Evolutionary conservation across 2,888 invertebrate genomes (phyloP).

Genomic region (Bursaphelenchus okinawaensis): DNA sequence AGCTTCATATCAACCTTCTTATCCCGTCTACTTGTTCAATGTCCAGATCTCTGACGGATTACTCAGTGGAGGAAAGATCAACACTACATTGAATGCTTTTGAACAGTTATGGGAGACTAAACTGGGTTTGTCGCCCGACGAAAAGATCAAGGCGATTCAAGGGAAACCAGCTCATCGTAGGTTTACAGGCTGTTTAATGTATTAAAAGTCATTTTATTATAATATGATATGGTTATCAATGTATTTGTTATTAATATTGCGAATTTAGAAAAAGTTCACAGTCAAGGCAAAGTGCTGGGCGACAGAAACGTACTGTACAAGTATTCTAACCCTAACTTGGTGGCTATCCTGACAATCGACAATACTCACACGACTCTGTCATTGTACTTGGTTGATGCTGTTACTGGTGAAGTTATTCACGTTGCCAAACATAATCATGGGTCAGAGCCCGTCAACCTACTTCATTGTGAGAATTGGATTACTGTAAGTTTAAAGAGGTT

Average conservation of each 20-base stretch:
- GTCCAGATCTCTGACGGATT: slow-evolving; percentile 24
- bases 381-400: slow-evolving; percentile 69
- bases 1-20: slow-evolving; percentile 20
- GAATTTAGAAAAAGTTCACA: slow-evolving; percentile 66
- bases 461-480: slow-evolving; percentile 94
- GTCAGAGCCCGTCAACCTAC: slow-evolving; percentile 75
- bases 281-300: slow-evolving; percentile 85
- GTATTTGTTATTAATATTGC: background rate
- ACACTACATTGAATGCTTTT: slow-evolving; percentile 6
- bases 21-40: slow-evolving; percentile 32
- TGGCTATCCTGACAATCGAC: slow-evolving; percentile 66
- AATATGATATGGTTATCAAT: no score
- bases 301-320: slow-evolving; percentile 96
- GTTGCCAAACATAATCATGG: slow-evolving; percentile 79
- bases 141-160: slow-evolving; percentile 40
- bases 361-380: slow-evolving; percentile 13
- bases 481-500: slow-evolving; percentile 63
- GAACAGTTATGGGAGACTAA: slow-evolving; percentile 34
- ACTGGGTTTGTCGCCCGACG: slow-evolving; percentile 34
- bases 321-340: slow-evolving; percentile 92
- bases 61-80: slow-evolving; percentile 16
- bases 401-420: slow-evolving; percentile 79
- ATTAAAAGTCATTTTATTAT: no score
- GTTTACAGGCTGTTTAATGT: no score
- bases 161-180: slow-evolving; percentile 42